Base-by-base conservation (phyloP, 2,113 vertebrate genomes). In the Austrofundulus limnaeus region DNA sequence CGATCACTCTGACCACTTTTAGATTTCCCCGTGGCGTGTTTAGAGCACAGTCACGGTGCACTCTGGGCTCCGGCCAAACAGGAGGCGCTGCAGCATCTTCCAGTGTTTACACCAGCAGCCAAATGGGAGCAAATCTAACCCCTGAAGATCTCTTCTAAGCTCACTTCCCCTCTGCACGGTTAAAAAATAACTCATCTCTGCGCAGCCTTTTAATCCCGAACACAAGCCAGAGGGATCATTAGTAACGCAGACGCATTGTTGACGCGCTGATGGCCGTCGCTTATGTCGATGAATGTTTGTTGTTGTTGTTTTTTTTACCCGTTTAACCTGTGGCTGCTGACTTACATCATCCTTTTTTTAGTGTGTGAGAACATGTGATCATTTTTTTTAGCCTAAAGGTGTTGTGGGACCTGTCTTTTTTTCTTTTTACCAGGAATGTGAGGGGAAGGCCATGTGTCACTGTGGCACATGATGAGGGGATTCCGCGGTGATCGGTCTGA, bases 101-200 rank as follows among this genome's bases (percentile, higher is more conserved):
- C 66, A 72, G 31, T 83, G 72, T 85, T 85, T 82, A 75, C 76
- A 66, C 51, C 74, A 64, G n/a, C 37, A 60, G 60, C 43, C 78
- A 76, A 81, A 78, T 62, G 72, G 76, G 74, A 84, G 62, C 72
- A 62, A 34, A 38, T 57, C 59, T 59, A 82, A 81, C 62, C 78
- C 56, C 61, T 0, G 2, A 80, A 69, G 82, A 80, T 70, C 66
- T 62, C 49, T 15, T 2, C n/a, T 15, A 17, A 54, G 71, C 58
- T 85, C 54, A 45, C 64, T 65, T 78, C 66, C 53, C 45, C 55
- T 71, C 47, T n/a, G 16, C 55, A 4, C 28, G 5, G 24, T 66
- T 57, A 50, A 78, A 34, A 46, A 80, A 80, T 71, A 76, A 81
- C 59, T 51, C n/a, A 3, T 15, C 47, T 31, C 17, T 71, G 24